These are phyloP conservation scores for Accipiter virgatus DNA, from an alignment of 2,113 vertebrate species.

Conservation along the genomic window DNA sequence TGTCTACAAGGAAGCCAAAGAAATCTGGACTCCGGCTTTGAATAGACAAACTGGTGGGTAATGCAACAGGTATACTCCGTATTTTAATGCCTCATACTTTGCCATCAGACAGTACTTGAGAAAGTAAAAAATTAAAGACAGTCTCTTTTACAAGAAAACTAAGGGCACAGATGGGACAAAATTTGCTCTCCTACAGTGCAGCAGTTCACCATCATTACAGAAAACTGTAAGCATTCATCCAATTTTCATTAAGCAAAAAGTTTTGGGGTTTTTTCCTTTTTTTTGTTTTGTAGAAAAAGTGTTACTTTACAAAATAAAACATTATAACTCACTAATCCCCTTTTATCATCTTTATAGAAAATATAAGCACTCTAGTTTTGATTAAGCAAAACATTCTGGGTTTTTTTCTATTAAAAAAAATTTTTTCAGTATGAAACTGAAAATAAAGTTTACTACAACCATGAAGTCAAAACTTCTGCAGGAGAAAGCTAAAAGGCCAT, in stretches of 20 bases:
- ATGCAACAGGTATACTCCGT: not conserved
- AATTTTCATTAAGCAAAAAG: not conserved
- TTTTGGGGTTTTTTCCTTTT: accelerated
- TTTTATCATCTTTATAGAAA: not conserved
- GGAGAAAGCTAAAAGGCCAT: not conserved
- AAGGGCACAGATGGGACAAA: not conserved
- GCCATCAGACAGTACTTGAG: not conserved
- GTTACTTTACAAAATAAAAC: not conserved
- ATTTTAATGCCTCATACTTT: not conserved
- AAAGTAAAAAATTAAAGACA: not conserved
- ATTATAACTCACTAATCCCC: not conserved
- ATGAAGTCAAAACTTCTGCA: not conserved
- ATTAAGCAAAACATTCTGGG: not conserved
- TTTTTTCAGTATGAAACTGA: not conserved
- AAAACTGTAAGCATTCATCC: not conserved
- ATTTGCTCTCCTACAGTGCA: not conserved
- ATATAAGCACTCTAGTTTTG: not conserved
- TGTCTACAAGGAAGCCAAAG: not conserved
- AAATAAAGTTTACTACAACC: not conserved
- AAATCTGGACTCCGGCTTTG: not conserved
- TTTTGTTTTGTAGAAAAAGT: not conserved
- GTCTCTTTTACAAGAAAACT: not conserved
- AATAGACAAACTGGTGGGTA: not conserved
- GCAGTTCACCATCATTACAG: not conserved
- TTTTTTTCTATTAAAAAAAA: not conserved